These are phyloP conservation scores for Dendrolimus houi DNA, from an alignment of 2,888 invertebrate species.

Conservation along the genomic window DNA sequence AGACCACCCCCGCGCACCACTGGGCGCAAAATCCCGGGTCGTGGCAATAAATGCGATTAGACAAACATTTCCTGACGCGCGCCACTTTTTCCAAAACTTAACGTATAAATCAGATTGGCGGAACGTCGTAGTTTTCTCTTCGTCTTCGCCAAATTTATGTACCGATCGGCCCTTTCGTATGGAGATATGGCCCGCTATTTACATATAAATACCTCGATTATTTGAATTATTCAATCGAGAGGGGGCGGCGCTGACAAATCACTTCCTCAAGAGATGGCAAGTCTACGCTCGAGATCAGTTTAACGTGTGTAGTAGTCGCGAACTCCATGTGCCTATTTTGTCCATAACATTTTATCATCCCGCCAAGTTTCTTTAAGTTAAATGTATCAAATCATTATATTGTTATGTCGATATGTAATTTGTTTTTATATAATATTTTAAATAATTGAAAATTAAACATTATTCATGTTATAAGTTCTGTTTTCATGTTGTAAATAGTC, in stretches of 20 bases:
- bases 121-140: slow-evolving; percentile 73
- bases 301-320: slow-evolving; percentile 39
- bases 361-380: too few relatives aligned
- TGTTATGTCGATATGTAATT: slow-evolving; percentile 10
- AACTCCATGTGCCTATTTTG: background rate
- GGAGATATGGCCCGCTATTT: slow-evolving; percentile 74
- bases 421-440: slow-evolving; percentile 21
- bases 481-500: too few relatives aligned
- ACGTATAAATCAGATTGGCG: slow-evolving; percentile 72
- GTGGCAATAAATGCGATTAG: slow-evolving; percentile 70
- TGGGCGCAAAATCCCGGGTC: slow-evolving; percentile 58
- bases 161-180: slow-evolving; percentile 76
- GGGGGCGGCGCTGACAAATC: slow-evolving; percentile 76
- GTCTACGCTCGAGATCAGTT: slow-evolving; percentile 57
- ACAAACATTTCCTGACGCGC: slow-evolving; percentile 73
- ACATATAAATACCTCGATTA: slow-evolving; percentile 77
- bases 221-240: slow-evolving; percentile 77
- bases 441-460: slow-evolving; percentile 10
- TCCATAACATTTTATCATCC: background rate
- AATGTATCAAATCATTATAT: too few relatives aligned
- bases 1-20: slow-evolving; percentile 39
- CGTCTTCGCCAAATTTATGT: slow-evolving; percentile 75
- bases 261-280: slow-evolving; percentile 72
- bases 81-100: slow-evolving; percentile 72
- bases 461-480: background rate